These are phyloP conservation scores for Dicyrtomina minuta DNA, from an alignment of 2,888 invertebrate genomes.

Conservation along the genomic window DNA sequence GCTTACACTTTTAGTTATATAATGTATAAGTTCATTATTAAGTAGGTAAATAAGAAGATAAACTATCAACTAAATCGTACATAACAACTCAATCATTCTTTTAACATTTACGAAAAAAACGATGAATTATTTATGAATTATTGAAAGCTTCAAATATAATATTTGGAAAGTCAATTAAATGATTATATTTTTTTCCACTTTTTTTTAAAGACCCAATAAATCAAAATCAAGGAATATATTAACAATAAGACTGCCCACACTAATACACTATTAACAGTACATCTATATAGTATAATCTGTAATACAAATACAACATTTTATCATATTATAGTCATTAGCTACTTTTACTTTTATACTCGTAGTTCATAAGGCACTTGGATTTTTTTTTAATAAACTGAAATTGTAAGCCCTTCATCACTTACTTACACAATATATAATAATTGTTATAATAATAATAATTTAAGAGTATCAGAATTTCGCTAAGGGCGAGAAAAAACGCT, in stretches of 20 bases:
- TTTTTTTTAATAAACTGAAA: slow-evolving; percentile 14
- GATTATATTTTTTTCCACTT: too few relatives aligned
- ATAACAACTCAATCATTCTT: slow-evolving; percentile 14
- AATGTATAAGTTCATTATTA: slow-evolving; percentile 10
- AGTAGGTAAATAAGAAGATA: slow-evolving; percentile 31
- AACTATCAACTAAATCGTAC: background rate
- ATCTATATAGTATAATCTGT: background rate
- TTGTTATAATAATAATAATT: too few relatives aligned
- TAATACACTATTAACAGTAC: background rate
- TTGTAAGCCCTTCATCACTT: too few relatives aligned
- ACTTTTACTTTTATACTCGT: background rate
- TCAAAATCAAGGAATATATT: background rate
- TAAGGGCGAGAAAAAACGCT: too few relatives aligned
- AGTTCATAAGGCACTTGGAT: slow-evolving; percentile 29
- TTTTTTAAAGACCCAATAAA: too few relatives aligned
- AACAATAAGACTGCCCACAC: background rate
- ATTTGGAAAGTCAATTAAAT: too few relatives aligned
- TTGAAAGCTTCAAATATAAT: background rate
- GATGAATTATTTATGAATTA: background rate
- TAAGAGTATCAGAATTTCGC: too few relatives aligned
- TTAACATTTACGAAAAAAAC: background rate
- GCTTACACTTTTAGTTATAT: too few relatives aligned
- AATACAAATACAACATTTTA: background rate
- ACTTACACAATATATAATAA: background rate
- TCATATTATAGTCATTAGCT: background rate